Evolutionary conservation across 2,888 invertebrate species (phyloP).

Genomic region (Orchestes rusci): DNA sequence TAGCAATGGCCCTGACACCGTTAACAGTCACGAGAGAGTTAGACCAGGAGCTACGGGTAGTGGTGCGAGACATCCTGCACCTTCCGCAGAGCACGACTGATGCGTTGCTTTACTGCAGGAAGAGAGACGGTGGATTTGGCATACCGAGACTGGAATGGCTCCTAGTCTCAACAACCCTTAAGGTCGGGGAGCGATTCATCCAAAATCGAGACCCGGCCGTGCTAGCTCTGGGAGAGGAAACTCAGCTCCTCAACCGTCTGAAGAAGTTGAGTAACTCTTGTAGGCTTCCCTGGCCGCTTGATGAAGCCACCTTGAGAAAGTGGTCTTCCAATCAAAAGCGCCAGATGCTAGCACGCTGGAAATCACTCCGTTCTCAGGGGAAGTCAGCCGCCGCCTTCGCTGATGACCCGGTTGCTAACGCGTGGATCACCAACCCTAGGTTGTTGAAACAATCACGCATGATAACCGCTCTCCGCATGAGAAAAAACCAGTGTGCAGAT

Average conservation of each 20-base stretch:
- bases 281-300: slow-evolving; percentile 8
- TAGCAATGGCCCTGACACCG: slow-evolving; percentile 34
- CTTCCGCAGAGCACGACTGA: slow-evolving; percentile 29
- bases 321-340: not conserved
- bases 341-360: slow-evolving; percentile 26
- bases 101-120: slow-evolving; percentile 31
- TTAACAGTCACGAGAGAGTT: slow-evolving; percentile 22
- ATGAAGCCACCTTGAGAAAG: not conserved
- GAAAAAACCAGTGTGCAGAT: slow-evolving; percentile 31
- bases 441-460: not conserved
- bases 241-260: slow-evolving; percentile 28
- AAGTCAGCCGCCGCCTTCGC: slow-evolving; percentile 29
- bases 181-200: slow-evolving; percentile 23
- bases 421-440: not conserved
- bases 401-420: not conserved
- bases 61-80: slow-evolving; percentile 30
- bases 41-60: slow-evolving; percentile 32
- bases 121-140: slow-evolving; percentile 35
- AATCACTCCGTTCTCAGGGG: slow-evolving; percentile 27
- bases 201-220: slow-evolving; percentile 27
- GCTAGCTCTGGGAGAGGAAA: slow-evolving; percentile 28
- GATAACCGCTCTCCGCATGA: slow-evolving; percentile 25
- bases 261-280: slow-evolving; percentile 2
- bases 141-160: slow-evolving; percentile 31
- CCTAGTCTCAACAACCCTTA: slow-evolving; percentile 20